Evolutionary conservation across 2,113 vertebrate species (phyloP).

Genomic region (Castor canadensis): DNA sequence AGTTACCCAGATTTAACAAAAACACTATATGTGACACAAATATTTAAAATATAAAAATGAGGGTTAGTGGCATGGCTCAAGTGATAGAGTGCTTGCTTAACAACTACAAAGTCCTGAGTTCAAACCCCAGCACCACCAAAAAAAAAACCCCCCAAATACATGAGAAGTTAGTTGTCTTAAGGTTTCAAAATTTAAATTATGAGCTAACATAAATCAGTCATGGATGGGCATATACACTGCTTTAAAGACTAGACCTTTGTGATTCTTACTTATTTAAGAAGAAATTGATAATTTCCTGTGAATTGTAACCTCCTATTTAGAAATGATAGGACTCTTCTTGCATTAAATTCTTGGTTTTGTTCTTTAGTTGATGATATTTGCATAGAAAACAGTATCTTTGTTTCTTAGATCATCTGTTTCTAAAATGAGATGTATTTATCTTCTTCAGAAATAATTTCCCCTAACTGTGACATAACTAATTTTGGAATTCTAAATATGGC

Average conservation of each 20-base stretch:
- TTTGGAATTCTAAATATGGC: slow-evolving; percentile 55
- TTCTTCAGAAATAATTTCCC: slow-evolving; percentile 59
- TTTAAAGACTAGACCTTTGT: slow-evolving; percentile 23
- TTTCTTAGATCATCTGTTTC: slow-evolving; percentile 69
- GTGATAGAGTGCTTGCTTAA: too few relatives aligned
- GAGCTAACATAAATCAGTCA: neutral
- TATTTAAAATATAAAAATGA: neutral
- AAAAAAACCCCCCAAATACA: too few relatives aligned
- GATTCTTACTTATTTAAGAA: slow-evolving; percentile 8
- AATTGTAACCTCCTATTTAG: slow-evolving; percentile 50
- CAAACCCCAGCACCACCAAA: too few relatives aligned
- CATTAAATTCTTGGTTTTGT: slow-evolving; percentile 45
- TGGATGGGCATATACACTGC: neutral
- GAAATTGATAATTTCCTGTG: neutral
- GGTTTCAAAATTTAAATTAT: neutral
- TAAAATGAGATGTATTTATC: slow-evolving; percentile 64
- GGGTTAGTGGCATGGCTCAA: too few relatives aligned
- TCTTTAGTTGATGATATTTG: slow-evolving; percentile 11
- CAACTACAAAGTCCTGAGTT: too few relatives aligned
- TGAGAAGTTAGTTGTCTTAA: neutral
- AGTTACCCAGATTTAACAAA: neutral
- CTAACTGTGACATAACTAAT: slow-evolving; percentile 59
- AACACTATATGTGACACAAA: neutral
- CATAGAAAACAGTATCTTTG: slow-evolving; percentile 56
- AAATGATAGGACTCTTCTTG: slow-evolving; percentile 48